These are phyloP conservation scores for Porites evermanni DNA, from an alignment of 92 coral and sea anemone genomes.

Conservation along the genomic window DNA sequence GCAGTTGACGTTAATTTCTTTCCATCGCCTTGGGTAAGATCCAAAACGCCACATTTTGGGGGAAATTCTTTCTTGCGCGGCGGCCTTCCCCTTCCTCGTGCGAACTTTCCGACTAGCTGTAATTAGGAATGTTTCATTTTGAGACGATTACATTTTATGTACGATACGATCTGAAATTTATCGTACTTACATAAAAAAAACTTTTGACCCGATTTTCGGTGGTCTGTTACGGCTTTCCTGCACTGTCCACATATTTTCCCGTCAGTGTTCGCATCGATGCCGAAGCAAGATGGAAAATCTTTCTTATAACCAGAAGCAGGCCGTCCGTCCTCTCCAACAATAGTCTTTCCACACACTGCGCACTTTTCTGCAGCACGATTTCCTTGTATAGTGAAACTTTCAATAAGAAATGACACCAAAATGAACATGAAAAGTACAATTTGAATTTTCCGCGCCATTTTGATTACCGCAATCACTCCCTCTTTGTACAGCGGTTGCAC, in stretches of 20 bases:
- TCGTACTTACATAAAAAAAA: neutral
- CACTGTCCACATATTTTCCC: neutral
- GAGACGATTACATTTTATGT: no score
- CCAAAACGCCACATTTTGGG: no score
- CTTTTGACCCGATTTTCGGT: neutral
- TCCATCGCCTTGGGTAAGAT: no score
- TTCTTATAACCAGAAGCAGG: neutral
- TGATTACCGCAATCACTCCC: neutral
- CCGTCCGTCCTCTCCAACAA: neutral
- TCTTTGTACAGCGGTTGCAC: neutral
- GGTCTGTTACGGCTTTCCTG: neutral
- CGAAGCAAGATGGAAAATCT: neutral
- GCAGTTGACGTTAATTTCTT: no score
- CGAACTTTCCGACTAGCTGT: no score
- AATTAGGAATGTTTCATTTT: no score
- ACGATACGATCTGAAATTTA: neutral
- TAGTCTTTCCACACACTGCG: neutral
- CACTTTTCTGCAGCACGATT: neutral
- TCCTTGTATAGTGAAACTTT: neutral
- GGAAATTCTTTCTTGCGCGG: no score
- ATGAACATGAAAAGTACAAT: neutral
- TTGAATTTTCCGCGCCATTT: neutral
- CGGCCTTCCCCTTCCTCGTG: no score
- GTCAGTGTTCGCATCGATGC: neutral
- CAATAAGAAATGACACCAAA: no score